Conservation (phyloP, 2,888 invertebrate genomes). For the Sinhomidia bicolor region DNA sequence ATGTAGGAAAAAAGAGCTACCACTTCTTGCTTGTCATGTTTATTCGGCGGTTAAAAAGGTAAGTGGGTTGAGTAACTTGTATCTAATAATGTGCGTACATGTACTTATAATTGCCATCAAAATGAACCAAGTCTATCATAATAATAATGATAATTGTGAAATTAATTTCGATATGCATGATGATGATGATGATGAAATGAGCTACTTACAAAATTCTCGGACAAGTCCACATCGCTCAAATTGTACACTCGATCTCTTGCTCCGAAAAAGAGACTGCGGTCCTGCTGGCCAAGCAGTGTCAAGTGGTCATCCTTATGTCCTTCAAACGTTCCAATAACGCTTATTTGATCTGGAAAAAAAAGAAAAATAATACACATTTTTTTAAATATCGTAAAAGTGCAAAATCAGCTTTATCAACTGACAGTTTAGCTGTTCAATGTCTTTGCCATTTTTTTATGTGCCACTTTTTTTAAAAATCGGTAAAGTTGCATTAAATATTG, state of each 20-base stretch:
- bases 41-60: background rate
- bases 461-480: slow-evolving; percentile 13
- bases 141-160: background rate
- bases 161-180: background rate
- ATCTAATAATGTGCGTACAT: background rate
- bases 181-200: background rate
- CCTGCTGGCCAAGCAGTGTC: slow-evolving; percentile 75
- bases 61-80: background rate
- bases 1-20: background rate
- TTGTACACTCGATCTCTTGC: slow-evolving; percentile 77
- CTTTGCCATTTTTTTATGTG: background rate
- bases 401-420: background rate
- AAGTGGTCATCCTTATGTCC: slow-evolving; percentile 79
- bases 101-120: background rate
- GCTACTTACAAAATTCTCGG: slow-evolving; percentile 76
- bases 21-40: background rate
- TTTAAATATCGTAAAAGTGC: background rate
- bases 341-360: slow-evolving; percentile 77
- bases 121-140: too few species aligned
- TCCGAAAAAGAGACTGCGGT: slow-evolving; percentile 76
- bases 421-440: too few species aligned
- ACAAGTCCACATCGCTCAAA: slow-evolving; percentile 77
- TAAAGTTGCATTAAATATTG: background rate
- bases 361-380: background rate
- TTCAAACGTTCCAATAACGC: slow-evolving; percentile 75